Percentiles rank a stretch among this genome's conserved stretches.
Evolutionary conservation across 2,113 vertebrate genomes (phyloP).

Genomic region (human): GRCh38 chr3:26652001-26652500

Average conservation of each 20-base stretch:
- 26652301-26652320: not conserved
- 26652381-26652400: conserved; percentile 5
- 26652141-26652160: not conserved
- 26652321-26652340: not conserved
- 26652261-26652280: not conserved
- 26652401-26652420: conserved; percentile 46
- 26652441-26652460: not conserved
- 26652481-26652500: not conserved
- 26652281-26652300: not conserved
- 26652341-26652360: not conserved
- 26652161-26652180: not conserved
- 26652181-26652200: not conserved
- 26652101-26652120: not conserved
- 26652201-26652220: not conserved
- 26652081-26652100: not conserved
- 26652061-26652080: not conserved
- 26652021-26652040: not conserved
- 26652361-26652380: conserved; percentile 36
- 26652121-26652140: not conserved
- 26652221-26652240: not conserved
- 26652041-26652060: not conserved
- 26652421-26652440: conserved; percentile 6
- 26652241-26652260: not conserved
- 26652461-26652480: not conserved
- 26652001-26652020: not conserved